Base-by-base conservation (phyloP, 2,113 vertebrate species). In the Xenotilapia leptura region DNA sequence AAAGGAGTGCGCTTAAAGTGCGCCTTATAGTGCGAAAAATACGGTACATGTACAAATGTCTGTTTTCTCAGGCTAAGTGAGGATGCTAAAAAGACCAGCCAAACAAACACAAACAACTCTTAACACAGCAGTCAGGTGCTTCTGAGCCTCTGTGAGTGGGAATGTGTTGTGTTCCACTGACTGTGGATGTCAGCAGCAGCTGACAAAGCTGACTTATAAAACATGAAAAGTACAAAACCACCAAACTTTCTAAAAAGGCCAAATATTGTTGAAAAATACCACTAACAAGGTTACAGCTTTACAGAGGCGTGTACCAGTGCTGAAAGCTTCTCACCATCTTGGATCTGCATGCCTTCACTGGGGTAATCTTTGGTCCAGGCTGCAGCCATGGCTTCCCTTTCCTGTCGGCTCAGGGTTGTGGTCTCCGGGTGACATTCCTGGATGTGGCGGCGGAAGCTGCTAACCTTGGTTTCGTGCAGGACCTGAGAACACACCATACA, bases 401-500 rank as follows among this genome's bases (percentile, higher is more conserved):
- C 96, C 7, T 92, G 80, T 2, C 92, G 92, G 90, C 97, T 96
- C 84, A 97, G 95, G 79, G 90, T 92, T 1, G 94, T 95, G 42
- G 97, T 97, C 94, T 98, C 97, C 0, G 97, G 97, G 92, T 98
- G 98, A 87, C 95, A 95, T 90, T 96, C 96, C 92, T 97, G 97
- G 89, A 98, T 97, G 96, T 98, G 98, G 54, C 95, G 95, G 77
- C 97, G 96, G 94, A 98, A 97, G 92, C 96, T 96, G 94, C 96
- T 97, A 62, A 97, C 97, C 93, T 97, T 97, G 89, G 96, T 96
- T 84, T 97, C 96, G 6, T 96, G 95, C 91, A 98, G 93, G 8
- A 96, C 92, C 89, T 97, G 96, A 79, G 97, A 97, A 77, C 98
- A 98, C 86, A 97, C 97, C 98, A 98, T 97, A 94, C 98, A 98